Conservation (phyloP, 2,113 vertebrate species). For the Urocitellus parryii region DNA sequence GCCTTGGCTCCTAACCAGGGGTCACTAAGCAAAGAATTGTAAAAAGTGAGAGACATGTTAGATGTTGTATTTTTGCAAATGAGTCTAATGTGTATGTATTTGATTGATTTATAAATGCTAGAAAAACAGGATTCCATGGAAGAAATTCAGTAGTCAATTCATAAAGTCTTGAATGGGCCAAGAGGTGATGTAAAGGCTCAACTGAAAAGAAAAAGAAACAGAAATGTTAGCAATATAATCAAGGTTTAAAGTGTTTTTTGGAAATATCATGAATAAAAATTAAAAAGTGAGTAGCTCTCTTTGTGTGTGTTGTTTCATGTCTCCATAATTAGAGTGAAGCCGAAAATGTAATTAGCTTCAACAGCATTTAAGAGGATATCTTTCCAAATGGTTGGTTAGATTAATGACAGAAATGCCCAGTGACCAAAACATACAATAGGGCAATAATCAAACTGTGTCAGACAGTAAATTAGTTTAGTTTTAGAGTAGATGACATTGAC, state of each 20-base stretch:
- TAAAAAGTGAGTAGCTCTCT: background rate
- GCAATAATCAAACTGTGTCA: background rate
- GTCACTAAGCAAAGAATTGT: background rate
- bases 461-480: background rate
- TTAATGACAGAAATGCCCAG: background rate
- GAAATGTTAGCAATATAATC: background rate
- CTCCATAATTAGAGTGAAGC: background rate
- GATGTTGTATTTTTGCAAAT: background rate
- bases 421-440: background rate
- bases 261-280: background rate
- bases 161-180: background rate
- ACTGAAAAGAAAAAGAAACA: background rate
- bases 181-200: background rate
- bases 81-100: background rate
- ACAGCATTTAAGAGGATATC: background rate
- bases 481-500: background rate
- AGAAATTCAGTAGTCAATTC: background rate
- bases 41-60: background rate
- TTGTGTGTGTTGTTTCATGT: background rate
- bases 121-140: background rate
- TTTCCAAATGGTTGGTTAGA: background rate
- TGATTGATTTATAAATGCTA: constrained; percentile 4
- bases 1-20: background rate
- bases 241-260: background rate
- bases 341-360: background rate